Evolutionary conservation across 2,797 vertebrate genomes (phyloP).

Genomic region (Phyllotis vaccarum): DNA sequence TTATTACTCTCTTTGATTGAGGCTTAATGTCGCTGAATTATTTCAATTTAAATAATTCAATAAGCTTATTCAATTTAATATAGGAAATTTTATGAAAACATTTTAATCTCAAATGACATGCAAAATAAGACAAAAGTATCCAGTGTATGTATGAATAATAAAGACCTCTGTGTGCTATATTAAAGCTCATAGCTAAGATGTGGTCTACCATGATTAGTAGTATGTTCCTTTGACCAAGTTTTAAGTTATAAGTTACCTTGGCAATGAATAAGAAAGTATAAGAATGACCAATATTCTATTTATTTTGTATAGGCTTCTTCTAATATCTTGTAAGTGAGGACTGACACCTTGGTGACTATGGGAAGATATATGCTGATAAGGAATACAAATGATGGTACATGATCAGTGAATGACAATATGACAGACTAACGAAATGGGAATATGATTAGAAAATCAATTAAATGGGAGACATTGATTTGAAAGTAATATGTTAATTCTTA

Average conservation of each 20-base stretch:
- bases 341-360: neutral
- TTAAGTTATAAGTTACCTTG: slow-evolving; percentile 47
- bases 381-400: neutral
- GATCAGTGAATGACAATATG: neutral
- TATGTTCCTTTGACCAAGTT: neutral
- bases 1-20: slow-evolving; percentile 39
- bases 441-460: neutral
- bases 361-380: neutral
- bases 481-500: neutral
- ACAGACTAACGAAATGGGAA: neutral
- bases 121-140: slow-evolving; percentile 12
- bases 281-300: neutral
- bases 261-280: slow-evolving; percentile 24
- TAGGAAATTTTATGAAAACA: slow-evolving; percentile 19
- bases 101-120: slow-evolving; percentile 4
- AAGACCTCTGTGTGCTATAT: slow-evolving; percentile 3
- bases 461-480: neutral
- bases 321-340: neutral
- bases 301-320: neutral
- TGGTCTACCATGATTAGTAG: neutral
- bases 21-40: slow-evolving; percentile 30
- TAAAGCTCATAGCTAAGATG: neutral
- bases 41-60: slow-evolving; percentile 39
- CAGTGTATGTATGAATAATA: slow-evolving; percentile 2
- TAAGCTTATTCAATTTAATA: slow-evolving; percentile 12